These are phyloP conservation scores for Melinopterus prodromus DNA, from an alignment of 2,888 invertebrate species.

Conservation along the genomic window DNA sequence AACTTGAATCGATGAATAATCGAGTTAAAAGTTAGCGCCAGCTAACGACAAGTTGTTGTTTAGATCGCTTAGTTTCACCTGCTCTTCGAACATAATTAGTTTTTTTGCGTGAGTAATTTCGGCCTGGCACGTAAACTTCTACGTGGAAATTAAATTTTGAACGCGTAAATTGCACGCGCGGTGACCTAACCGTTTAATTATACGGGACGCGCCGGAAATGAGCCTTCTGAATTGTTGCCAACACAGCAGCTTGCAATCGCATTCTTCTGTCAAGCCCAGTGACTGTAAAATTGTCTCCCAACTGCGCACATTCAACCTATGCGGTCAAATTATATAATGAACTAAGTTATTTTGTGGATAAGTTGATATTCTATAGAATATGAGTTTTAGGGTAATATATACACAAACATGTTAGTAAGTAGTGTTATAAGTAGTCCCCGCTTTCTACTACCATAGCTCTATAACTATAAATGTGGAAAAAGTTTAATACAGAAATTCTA, in stretches of 20 bases:
- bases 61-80: not conserved
- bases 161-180: not conserved
- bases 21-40: slow-evolving; percentile 26
- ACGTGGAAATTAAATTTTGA: not conserved
- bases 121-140: not conserved
- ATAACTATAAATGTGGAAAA: too few relatives aligned
- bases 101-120: not conserved
- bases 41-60: not conserved
- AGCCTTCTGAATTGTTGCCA: not conserved
- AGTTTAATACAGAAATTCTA: too few relatives aligned
- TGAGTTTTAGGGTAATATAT: too few relatives aligned
- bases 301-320: not conserved
- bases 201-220: not conserved
- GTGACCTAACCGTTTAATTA: not conserved
- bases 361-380: too few relatives aligned
- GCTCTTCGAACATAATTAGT: not conserved
- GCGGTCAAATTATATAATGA: too few relatives aligned
- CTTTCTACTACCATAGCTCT: too few relatives aligned
- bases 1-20: slow-evolving; percentile 31
- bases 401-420: too few relatives aligned
- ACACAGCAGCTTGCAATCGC: not conserved
- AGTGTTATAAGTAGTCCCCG: too few relatives aligned
- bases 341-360: too few relatives aligned
- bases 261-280: not conserved
- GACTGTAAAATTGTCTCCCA: not conserved